Percentiles rank a stretch among this genome's conserved stretches.
phyloP scores from a whole-genome alignment of 2,797 vertebrate species.

The Eulemur coronatus region DNA sequence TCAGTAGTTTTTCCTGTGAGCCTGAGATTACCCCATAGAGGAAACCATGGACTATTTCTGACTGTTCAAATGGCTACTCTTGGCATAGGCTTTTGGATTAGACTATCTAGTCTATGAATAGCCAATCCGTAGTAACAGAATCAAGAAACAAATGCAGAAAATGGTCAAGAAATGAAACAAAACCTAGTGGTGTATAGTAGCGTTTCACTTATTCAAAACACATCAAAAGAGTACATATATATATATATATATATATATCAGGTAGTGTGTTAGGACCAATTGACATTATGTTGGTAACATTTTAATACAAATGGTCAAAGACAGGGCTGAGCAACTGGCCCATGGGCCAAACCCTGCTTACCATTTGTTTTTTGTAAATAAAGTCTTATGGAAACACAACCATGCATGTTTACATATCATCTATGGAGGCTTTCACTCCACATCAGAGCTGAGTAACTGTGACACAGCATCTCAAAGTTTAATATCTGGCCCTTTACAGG shows the following conservation, averaged over 20 bases:
- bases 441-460: not conserved
- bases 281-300: constrained; percentile 20
- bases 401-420: not conserved
- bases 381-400: not conserved
- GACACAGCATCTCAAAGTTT: not conserved
- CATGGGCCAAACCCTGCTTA: not conserved
- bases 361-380: not conserved
- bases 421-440: not conserved
- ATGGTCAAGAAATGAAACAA: not conserved
- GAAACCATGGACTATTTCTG: not conserved
- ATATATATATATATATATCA: not conserved
- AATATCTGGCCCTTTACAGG: not conserved
- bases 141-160: not conserved
- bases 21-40: not conserved
- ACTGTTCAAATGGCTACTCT: not conserved
- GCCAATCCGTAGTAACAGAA: not conserved
- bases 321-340: not conserved
- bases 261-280: not conserved
- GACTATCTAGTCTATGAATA: not conserved
- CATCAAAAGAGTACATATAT: not conserved
- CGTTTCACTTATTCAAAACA: not conserved
- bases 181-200: not conserved
- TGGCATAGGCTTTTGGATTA: not conserved
- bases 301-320: not conserved
- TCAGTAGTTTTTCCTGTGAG: not conserved